Base-by-base conservation (phyloP, 2,797 vertebrate species). In the Hydrocynus forskahlii region DNA sequence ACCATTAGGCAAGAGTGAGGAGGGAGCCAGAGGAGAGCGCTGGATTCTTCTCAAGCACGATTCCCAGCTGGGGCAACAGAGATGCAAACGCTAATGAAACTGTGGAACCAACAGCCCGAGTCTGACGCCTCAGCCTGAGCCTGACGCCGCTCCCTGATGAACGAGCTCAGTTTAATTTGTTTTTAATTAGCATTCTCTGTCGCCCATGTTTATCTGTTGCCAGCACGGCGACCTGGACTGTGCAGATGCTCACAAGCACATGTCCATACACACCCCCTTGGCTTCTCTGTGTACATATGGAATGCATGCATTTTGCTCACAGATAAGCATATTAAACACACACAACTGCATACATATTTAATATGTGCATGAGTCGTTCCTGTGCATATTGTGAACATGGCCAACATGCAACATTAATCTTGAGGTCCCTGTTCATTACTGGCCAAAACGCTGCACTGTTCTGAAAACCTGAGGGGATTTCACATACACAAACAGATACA, bases 121-220 rank as follows among this genome's bases (percentile, higher is more conserved):
- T 14, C 43, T 35, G 70, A 75, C 23, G 10, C 14, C 43, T 68
- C 23, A 84, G 7, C 50, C 67, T 13, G 25, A 13, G 29, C 10
- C 35, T 57, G 71, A 75, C 19, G 12, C 19, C 43, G 21, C 35
- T 74, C 23, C 21, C 55, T 85, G 76, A 64, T 81, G 59, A 83
- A 84, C 67, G 45, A 64, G 38, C 60, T 48, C 35, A 75, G 14
- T 21, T 78, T 35, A 71, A 69, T 78, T 74, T 69, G 70, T 43
- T 80, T 80, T 86, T 83, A 83, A 86, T 86, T 72, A 78, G 50
- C 54, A 45, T 68, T 75, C 57, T 70, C 40, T 72, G 60, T 73
- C 67, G 19, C 5, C 67, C 23, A 23, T 50, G 25, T 76, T 78
- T 78, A 78, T 70, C 64, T 77, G 67, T 62, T 54, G 35, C 64